Evolutionary conservation across 2,797 vertebrate species (phyloP), one percentile per base, ranked within the genome.

Genomic region (Leptodactylus fallax): DNA sequence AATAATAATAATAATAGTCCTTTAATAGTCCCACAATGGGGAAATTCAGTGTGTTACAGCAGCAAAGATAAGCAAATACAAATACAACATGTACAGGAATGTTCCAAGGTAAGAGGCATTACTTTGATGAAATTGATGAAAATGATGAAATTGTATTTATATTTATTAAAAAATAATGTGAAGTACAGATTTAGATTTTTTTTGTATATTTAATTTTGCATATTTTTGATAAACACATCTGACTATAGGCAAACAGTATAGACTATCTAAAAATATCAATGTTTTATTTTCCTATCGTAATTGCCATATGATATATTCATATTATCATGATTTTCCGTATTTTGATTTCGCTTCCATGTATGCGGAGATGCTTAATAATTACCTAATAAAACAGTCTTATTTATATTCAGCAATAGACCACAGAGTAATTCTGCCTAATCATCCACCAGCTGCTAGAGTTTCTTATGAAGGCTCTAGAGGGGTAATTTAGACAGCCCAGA

Each of bases 401-500:
- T 89, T 89, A 89, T 86, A 89, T 89, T 86, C 88, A 86, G 80
- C 53, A 74, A 85, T 79, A 87, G 88, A 89, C 80, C 74, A 79
- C 85, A 80, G 80, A 79, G 85, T 89, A 86, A 89, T 89, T 79
- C 88, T 83, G 85, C 85, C 85, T 89, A 89, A 89, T 89, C 88
- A 89, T 89, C 45, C 88, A 63, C 88, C 88, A 89, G 88, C 85
- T 89, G 88, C 88, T 86, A 63, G 69, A 89, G 88, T 79, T 89
- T 82, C 85, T 83, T 83, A 21, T 60, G 53, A 89, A 63, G 85
- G 63, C 88, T 82, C 88, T 86, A 83, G 88, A 89, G 88, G 85
- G 80, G 85, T 89, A 89, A 89, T 89, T 89, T 89, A 89, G 88
- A 79, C 88, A 89, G 80, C 72, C 88, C 74, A 86, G 88, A 69